phyloP scores from a whole-genome alignment of 2,113 vertebrate species.

The Dicaeum eximium region DNA sequence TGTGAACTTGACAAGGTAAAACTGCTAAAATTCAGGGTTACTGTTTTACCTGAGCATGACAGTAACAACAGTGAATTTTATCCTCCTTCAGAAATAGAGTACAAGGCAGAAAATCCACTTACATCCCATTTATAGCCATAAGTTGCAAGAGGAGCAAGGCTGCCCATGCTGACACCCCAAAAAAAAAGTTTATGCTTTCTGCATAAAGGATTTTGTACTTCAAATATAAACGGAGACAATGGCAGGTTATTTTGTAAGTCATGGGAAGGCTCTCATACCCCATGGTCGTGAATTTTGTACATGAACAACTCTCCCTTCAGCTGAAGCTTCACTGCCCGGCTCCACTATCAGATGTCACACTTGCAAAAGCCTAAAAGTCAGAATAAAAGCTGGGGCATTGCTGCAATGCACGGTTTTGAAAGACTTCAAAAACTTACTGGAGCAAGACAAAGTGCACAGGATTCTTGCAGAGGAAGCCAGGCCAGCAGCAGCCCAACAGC shows the following conservation, averaged over 20 bases:
- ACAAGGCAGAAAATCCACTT: conserved; percentile 16
- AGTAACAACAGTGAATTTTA: neutral
- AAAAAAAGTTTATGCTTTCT: neutral
- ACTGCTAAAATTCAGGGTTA: neutral
- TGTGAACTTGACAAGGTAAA: neutral
- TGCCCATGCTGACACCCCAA: neutral
- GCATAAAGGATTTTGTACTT: neutral
- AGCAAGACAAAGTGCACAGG: neutral
- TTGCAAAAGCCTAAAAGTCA: neutral
- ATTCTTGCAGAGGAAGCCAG: neutral
- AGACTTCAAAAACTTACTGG: conserved; percentile 45
- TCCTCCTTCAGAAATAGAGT: neutral
- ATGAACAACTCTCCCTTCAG: neutral
- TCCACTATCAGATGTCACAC: neutral
- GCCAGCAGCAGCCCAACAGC: neutral
- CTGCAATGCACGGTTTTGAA: neutral
- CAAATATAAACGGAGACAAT: neutral
- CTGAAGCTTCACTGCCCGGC: neutral
- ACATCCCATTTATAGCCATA: neutral
- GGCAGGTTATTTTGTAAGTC: neutral
- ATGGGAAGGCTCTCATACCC: neutral
- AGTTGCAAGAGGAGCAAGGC: neutral
- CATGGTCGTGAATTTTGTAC: neutral
- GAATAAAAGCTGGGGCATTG: neutral
- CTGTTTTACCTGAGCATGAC: neutral